Evolutionary conservation across 2,797 vertebrate species (phyloP).

Genomic region (Cheirogaleus major): DNA sequence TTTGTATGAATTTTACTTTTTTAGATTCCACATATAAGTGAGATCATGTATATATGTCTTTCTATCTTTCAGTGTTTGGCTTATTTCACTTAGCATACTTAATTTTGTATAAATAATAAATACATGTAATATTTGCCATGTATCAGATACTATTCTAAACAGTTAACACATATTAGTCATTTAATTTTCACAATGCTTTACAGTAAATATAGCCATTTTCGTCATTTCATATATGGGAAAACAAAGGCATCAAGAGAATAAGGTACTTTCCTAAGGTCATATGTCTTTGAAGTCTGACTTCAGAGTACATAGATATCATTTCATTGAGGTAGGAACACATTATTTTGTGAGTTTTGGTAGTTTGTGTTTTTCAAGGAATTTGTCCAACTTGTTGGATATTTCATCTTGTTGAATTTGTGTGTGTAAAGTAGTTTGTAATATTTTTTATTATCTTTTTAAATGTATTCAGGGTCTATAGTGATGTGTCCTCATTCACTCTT

Average conservation of each 20-base stretch:
- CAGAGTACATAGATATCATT: background rate
- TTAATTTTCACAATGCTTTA: background rate
- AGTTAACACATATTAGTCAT: background rate
- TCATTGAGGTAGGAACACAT: background rate
- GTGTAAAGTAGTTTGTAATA: background rate
- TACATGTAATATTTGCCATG: background rate
- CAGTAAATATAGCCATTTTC: background rate
- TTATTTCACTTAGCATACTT: background rate
- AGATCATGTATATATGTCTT: background rate
- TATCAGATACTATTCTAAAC: background rate
- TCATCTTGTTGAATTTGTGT: background rate
- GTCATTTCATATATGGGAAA: background rate
- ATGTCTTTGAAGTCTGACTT: background rate
- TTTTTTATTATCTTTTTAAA: background rate
- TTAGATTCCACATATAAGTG: background rate
- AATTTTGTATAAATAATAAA: background rate
- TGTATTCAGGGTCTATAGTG: background rate
- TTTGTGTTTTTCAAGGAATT: background rate
- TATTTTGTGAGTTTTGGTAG: background rate
- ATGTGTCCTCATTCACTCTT: background rate
- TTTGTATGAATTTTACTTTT: background rate
- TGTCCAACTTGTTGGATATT: background rate
- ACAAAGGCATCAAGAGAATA: background rate
- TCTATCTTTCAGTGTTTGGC: background rate
- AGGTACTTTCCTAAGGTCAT: background rate